Base-by-base conservation (phyloP, 2,888 invertebrate species). In the Cephus pygmeus region DNA sequence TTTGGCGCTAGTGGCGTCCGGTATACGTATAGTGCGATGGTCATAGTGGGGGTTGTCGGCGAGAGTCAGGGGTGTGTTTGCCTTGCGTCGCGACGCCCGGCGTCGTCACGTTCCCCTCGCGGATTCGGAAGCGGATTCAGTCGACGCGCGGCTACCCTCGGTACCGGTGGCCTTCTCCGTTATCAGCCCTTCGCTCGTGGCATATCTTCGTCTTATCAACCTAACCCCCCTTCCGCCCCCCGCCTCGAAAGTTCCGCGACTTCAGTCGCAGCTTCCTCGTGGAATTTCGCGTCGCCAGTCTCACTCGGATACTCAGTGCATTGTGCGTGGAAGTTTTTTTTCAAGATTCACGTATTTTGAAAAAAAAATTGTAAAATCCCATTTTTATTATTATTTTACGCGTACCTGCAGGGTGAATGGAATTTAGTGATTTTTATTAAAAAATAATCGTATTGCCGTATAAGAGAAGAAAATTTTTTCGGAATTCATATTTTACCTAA, bases 91-190 rank as follows among this genome's bases (percentile, higher is more conserved):
- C 69, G 79, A 77, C 75, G 77, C 77, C 34, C 77, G 77, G 77
- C 77, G 76, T 77, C 77, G 81, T 79, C 80, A 75, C 79, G 80
- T 85, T 81, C 79, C 83, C 56, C 82, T 83, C 80, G 87, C 83
- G 82, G 84, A 84, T 86, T 86, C 85, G 82, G 76, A 76, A 78
- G 80, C 83, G 81, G 83, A 80, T 81, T 88, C 88, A 89, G 89
- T 89, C 88, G 88, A 86, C 86, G 88, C 87, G 88, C 88, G 86
- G 76, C 83, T 78, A 82, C 79, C 79, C 81, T 80, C 83, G 77
- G 77, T 80, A 80, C 80, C 79, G 76, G 68, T 73, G 75, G 74
- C 71, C 76, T 68, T 34, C 76, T 73, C 69, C 69, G 34, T 76
- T 73, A 56, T 76, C 78, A 33, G 31, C 77, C 75, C 75, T 34